Percentiles rank a stretch among this genome's conserved stretches.
phyloP scores from a whole-genome alignment of 2,888 invertebrate genomes.

The Junonia oenone region DNA sequence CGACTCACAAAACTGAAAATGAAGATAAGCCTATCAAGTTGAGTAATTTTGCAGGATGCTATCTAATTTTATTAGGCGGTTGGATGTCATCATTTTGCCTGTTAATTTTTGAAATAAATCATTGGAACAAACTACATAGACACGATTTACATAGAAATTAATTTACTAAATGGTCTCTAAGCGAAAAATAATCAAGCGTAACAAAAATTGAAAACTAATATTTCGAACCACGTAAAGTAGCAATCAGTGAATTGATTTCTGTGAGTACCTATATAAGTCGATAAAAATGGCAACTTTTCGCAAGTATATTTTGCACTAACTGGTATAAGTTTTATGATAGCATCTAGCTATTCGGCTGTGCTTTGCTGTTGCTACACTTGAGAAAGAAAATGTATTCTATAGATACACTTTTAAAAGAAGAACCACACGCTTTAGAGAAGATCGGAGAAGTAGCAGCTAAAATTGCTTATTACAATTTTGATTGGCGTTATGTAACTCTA shows the following conservation, averaged over 20 bases:
- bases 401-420: conserved; percentile 28
- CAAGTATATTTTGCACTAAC: not conserved
- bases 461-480: conserved; percentile 50
- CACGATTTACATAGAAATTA: conserved; percentile 17
- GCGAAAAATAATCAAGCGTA: conserved; percentile 6
- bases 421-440: conserved; percentile 30
- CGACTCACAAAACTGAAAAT: conserved; percentile 6
- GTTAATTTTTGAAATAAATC: conserved; percentile 46
- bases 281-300: not conserved
- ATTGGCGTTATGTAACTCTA: conserved; percentile 50
- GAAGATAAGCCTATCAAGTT: conserved; percentile 42
- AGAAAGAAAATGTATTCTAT: conserved; percentile 24
- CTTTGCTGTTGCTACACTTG: no score
- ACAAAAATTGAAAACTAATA: conserved; percentile 12
- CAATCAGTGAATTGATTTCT: conserved; percentile 19
- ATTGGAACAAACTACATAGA: conserved; percentile 30
- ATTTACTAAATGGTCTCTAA: conserved; percentile 4
- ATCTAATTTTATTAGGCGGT: conserved; percentile 47
- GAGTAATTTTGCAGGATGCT: conserved; percentile 56
- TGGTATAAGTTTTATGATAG: conserved; percentile 6
- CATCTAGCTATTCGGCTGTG: no score
- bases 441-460: conserved; percentile 47
- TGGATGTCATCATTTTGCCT: conserved; percentile 45
- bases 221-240: conserved; percentile 21
- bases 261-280: not conserved